These are phyloP conservation scores for Chirona hameri DNA, from an alignment of 2,888 invertebrate species.

Conservation along the genomic window DNA sequence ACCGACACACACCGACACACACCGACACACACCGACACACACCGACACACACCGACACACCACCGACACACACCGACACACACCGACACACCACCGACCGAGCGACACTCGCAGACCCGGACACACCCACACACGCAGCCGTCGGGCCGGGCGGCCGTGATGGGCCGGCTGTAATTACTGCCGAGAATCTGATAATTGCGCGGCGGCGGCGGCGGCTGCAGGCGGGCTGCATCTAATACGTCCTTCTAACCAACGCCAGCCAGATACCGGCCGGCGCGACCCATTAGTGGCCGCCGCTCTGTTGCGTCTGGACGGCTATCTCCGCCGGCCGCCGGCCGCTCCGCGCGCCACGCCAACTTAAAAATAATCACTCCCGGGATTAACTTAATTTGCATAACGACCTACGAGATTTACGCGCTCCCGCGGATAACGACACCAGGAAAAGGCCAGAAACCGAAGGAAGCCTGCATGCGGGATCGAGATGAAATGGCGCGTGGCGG, in stretches of 20 bases:
- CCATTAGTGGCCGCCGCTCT: neutral
- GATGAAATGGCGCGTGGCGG: neutral
- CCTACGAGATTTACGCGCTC: constrained; percentile 13
- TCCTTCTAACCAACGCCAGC: neutral
- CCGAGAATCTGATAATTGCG: constrained; percentile 12
- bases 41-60: too few species aligned
- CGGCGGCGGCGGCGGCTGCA: neutral
- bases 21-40: too few species aligned
- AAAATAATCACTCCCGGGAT: constrained; percentile 12
- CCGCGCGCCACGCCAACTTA: constrained; percentile 6
- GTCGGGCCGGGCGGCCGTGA: neutral
- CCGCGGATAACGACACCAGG: neutral
- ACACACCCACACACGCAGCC: neutral
- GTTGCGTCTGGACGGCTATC: constrained; percentile 3
- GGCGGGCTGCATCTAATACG: neutral
- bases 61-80: too few species aligned
- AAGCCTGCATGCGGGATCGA: neutral
- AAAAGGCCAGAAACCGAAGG: neutral
- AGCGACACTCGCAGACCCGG: too few species aligned
- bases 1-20: too few species aligned
- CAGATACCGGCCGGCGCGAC: neutral
- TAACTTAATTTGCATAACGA: constrained; percentile 27
- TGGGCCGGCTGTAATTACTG: neutral
- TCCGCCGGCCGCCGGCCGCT: neutral
- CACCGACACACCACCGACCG: too few species aligned